Evolutionary conservation across 2,797 vertebrate species (phyloP).

Genomic region (Erethizon dorsatum): DNA sequence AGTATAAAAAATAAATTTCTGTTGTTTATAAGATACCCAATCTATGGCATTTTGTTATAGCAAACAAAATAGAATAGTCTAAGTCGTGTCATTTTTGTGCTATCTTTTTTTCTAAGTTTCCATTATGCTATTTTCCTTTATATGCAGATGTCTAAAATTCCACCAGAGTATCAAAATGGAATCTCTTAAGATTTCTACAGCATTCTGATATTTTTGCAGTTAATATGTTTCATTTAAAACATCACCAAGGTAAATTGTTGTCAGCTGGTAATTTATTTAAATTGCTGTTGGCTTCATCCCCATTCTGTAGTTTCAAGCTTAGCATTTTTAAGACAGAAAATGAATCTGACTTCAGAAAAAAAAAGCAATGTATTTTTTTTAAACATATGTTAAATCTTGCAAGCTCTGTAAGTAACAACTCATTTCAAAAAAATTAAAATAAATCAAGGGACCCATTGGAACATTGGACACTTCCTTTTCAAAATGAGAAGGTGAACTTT

Average conservation of each 20-base stretch:
- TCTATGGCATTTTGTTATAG: background rate
- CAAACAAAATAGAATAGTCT: background rate
- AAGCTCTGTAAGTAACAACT: conserved; percentile 59
- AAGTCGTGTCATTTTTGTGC: background rate
- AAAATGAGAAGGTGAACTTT: conserved; percentile 57
- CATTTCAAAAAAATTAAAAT: conserved; percentile 67
- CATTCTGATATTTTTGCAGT: conserved; percentile 84
- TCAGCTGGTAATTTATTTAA: conserved; percentile 84
- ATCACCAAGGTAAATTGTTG: conserved; percentile 78
- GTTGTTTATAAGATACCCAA: background rate
- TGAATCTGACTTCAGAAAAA: conserved; percentile 71
- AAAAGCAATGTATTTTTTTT: conserved; percentile 61
- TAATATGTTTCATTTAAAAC: conserved; percentile 86
- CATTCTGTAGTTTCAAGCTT: conserved; percentile 69
- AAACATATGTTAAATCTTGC: conserved; percentile 58
- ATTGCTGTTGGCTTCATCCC: conserved; percentile 79
- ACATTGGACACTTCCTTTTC: conserved; percentile 44
- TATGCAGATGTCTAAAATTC: conserved; percentile 70
- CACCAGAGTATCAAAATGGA: conserved; percentile 74
- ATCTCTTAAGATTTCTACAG: conserved; percentile 78
- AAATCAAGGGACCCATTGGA: conserved; percentile 18
- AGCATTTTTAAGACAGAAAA: conserved; percentile 71
- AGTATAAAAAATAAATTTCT: background rate
- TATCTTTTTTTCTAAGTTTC: conserved; percentile 50
- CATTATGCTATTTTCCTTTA: conserved; percentile 48